Conservation (phyloP, 2,888 invertebrate genomes). For the Clunio marinus region DNA sequence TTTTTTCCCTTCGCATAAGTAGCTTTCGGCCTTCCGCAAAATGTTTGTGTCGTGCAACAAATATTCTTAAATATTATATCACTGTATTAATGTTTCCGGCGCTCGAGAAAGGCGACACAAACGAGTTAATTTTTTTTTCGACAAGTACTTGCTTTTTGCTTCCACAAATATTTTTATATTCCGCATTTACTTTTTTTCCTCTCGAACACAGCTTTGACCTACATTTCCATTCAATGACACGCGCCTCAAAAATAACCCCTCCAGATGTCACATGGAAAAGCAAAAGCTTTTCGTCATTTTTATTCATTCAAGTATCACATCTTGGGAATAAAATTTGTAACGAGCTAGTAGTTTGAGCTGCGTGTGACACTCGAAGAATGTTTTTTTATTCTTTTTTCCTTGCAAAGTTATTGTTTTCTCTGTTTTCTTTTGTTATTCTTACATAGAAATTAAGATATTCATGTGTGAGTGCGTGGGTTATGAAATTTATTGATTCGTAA, state of each 20-base stretch:
- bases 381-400: too few species aligned
- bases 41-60: not conserved
- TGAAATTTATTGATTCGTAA: too few species aligned
- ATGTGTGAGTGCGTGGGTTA: too few species aligned
- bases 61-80: too few species aligned
- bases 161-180: constrained; percentile 1
- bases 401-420: too few species aligned
- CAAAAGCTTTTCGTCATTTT: not conserved
- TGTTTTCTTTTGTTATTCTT: too few species aligned
- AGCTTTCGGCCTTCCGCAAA: not conserved
- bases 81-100: not conserved
- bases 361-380: too few species aligned
- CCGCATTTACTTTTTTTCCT: not conserved
- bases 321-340: not conserved
- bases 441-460: too few species aligned
- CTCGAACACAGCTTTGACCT: constrained; percentile 3
- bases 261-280: not conserved
- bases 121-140: not conserved
- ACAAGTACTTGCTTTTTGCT: not conserved
- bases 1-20: too few species aligned
- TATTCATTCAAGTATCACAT: constrained; percentile 3
- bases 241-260: not conserved
- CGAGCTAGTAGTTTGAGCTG: too few species aligned
- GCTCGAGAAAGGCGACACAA: too few species aligned
- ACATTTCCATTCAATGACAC: not conserved